A percentile compares a stretch with the other conserved stretches of the same genome.
Evolutionary conservation across 2,113 vertebrate species (phyloP).

Genomic region (Ovibos moschatus): DNA sequence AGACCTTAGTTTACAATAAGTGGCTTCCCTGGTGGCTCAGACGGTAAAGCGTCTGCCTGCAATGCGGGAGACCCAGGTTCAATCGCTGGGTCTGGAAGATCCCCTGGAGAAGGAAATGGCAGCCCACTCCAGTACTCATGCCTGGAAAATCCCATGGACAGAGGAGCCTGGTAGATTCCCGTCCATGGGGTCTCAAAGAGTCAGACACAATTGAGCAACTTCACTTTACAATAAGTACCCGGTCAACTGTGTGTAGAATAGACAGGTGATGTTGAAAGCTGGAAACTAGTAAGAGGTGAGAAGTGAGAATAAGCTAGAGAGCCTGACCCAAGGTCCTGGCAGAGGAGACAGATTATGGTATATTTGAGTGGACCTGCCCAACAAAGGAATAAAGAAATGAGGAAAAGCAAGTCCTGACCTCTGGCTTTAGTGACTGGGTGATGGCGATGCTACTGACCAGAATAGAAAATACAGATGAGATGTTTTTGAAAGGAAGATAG

Average conservation of each 20-base stretch:
- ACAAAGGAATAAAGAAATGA: not conserved
- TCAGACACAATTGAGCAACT: not conserved
- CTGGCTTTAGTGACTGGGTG: not conserved
- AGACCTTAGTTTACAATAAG: not conserved
- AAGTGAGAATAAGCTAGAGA: not conserved
- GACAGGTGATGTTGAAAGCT: not conserved
- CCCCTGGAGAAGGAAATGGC: not conserved
- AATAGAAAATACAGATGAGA: not conserved
- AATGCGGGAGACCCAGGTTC: not conserved
- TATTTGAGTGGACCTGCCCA: not conserved
- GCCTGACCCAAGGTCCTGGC: not conserved
- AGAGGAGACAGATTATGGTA: not conserved
- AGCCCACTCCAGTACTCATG: not conserved
- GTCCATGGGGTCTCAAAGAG: not conserved
- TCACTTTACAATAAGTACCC: not conserved
- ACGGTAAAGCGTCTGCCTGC: not conserved
- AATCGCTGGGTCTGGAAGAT: fast-evolving
- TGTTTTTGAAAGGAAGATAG: not conserved
- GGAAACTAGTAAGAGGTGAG: not conserved
- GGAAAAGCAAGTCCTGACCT: not conserved
- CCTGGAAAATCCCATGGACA: not conserved
- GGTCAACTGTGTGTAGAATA: not conserved
- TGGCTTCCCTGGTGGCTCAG: not conserved
- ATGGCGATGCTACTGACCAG: not conserved
- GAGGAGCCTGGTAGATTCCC: not conserved